phyloP scores from a whole-genome alignment of 2,797 vertebrate genomes.

The Sarcoramphus papa region DNA sequence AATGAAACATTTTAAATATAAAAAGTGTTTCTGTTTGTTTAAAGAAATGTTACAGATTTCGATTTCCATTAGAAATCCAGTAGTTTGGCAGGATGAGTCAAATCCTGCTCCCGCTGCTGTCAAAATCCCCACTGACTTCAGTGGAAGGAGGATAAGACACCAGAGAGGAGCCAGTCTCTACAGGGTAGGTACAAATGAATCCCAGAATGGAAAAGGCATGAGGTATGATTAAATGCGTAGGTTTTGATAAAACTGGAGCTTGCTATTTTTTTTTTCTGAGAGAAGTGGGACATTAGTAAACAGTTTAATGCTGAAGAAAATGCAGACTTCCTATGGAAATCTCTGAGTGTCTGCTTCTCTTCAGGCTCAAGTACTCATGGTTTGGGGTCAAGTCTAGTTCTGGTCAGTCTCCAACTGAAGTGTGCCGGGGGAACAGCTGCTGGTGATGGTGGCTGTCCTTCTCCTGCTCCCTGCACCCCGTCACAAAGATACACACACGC shows the following conservation, averaged over 20 bases:
- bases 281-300: neutral
- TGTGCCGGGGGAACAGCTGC: neutral
- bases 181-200: neutral
- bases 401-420: neutral
- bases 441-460: neutral
- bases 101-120: neutral
- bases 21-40: slow-evolving; percentile 52
- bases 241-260: slow-evolving; percentile 9
- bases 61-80: slow-evolving; percentile 4
- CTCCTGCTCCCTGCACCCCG: neutral
- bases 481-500: neutral
- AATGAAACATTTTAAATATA: slow-evolving; percentile 57
- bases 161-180: neutral
- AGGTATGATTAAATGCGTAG: slow-evolving; percentile 7
- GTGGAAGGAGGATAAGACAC: neutral
- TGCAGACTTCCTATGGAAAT: neutral
- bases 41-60: slow-evolving; percentile 55
- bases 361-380: neutral
- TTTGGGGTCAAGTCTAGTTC: neutral
- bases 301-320: slow-evolving; percentile 4
- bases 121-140: neutral
- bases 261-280: neutral
- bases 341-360: neutral
- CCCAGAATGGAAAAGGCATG: slow-evolving; percentile 34
- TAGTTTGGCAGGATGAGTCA: neutral